These are phyloP conservation scores for Elachura formosa DNA, from an alignment of 2,113 vertebrate genomes.

Conservation along the genomic window DNA sequence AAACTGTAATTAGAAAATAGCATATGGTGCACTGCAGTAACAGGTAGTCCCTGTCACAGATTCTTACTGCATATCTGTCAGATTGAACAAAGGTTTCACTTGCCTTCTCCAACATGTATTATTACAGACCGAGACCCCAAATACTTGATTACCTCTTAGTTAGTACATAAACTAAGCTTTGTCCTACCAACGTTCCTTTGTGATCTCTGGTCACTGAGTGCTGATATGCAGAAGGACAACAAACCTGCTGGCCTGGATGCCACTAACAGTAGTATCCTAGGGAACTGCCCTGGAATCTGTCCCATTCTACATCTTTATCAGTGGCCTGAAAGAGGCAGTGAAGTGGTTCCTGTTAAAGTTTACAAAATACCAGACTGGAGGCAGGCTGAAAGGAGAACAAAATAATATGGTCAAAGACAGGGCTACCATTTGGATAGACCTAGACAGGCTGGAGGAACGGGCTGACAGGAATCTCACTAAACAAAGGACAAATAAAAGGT, in stretches of 20 bases:
- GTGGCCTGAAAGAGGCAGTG: neutral
- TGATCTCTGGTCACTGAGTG: neutral
- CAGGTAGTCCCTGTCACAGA: neutral
- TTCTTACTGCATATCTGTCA: neutral
- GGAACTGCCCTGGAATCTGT: neutral
- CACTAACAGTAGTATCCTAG: neutral
- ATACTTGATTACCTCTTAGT: constrained; percentile 12
- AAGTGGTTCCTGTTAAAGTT: neutral
- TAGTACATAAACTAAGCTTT: neutral
- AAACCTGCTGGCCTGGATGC: neutral
- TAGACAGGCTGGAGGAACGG: neutral
- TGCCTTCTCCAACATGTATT: neutral
- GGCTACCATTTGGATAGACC: neutral
- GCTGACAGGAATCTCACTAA: neutral
- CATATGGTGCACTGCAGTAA: neutral
- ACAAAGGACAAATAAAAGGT: neutral
- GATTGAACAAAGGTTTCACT: neutral
- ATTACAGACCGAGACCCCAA: neutral
- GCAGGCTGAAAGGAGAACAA: neutral
- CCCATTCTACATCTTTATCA: neutral
- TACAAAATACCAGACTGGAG: neutral
- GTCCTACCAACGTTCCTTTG: constrained; percentile 18
- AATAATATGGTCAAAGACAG: neutral
- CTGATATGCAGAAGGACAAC: constrained; percentile 26
- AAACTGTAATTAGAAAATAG: neutral